A percentile compares a stretch with the other conserved stretches of the same genome.
Conservation (phyloP, 2,888 invertebrate species). For the Tiliacea aurago region DNA sequence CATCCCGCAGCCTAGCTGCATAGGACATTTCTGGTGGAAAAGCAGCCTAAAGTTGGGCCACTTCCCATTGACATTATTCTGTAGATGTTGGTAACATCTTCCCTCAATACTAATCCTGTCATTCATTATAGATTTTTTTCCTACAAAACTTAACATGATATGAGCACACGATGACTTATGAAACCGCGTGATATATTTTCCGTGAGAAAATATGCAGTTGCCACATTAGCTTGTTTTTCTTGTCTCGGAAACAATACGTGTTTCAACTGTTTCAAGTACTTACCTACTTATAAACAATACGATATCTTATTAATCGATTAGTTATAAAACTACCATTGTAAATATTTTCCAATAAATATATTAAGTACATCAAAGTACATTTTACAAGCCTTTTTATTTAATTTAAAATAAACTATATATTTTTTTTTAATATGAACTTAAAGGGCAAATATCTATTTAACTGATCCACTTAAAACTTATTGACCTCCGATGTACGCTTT, state of each 20-base stretch:
- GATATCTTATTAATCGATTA: slow-evolving; percentile 28
- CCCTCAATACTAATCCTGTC: background rate
- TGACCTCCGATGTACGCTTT: background rate
- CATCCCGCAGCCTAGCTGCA: too few relatives aligned
- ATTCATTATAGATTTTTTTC: background rate
- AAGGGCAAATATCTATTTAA: background rate
- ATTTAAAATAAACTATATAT: background rate
- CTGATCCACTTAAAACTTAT: background rate
- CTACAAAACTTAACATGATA: slow-evolving; percentile 5
- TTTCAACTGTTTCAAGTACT: slow-evolving; percentile 4
- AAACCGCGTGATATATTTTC: slow-evolving; percentile 14
- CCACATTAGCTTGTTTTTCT: slow-evolving; percentile 13
- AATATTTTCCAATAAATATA: slow-evolving; percentile 58
- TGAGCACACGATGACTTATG: slow-evolving; percentile 10
- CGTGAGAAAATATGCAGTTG: slow-evolving; percentile 51
- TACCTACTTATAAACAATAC: slow-evolving; percentile 14
- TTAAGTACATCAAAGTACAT: slow-evolving; percentile 54
- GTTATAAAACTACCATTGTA: slow-evolving; percentile 40
- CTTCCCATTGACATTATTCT: background rate
- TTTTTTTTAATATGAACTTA: slow-evolving; percentile 1
- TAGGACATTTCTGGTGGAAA: too few relatives aligned
- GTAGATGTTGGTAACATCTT: background rate
- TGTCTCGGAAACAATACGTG: slow-evolving; percentile 29
- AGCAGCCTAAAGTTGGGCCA: background rate
- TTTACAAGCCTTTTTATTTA: slow-evolving; percentile 46